Base-by-base conservation (phyloP, 2,797 vertebrate genomes). In the Bufotes viridis region DNA sequence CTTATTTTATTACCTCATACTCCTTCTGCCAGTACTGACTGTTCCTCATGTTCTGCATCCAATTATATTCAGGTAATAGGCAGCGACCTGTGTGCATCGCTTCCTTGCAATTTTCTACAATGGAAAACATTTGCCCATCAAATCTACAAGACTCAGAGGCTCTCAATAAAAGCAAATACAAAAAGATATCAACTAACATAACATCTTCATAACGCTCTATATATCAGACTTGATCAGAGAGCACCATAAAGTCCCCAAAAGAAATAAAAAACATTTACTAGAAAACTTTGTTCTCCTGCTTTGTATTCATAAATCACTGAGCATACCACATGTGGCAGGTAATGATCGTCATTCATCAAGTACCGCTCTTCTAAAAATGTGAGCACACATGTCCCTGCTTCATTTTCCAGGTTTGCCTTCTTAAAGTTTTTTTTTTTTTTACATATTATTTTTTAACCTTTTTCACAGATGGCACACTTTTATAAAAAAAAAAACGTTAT, bases 81-180 rank as follows among this genome's bases (percentile, higher is more conserved):
- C 29, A 74, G 17, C 42, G 34, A 74, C 70, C 34, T 74, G 29
- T 74, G 29, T 74, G 12, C 20, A 74, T 42, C 24, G 24, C 4
- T 34, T 74, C 34, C 1, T 8, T 74, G 29, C 17, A 42, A 20
- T 14, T 42, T 70, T 70, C 29, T 8, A 11, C 12, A 29, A 15
- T 70, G 24, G 34, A 70, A 65, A 65, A 65, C n/a, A 65, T 65
- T 65, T 65, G n/a, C 63, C 22, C 63, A 65, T 65, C n/a, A 65
- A n/a, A 65, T 65, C n/a, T 34, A 1, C 26, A 70, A 15, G 17
- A 70, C 29, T 70, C 26, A 70, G 22, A 70, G 34, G 18, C 24
- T 7, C 9, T 69, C 12, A 34, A 7, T 70, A 70, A 70, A 34
- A 70, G 65, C 10, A 29, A 26, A 70, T 14, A 70, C 1, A 17